Evolutionary conservation across 2,797 vertebrate species (phyloP), one percentile per base, ranked within the genome.

Genomic region (Gymnothorax javanicus): DNA sequence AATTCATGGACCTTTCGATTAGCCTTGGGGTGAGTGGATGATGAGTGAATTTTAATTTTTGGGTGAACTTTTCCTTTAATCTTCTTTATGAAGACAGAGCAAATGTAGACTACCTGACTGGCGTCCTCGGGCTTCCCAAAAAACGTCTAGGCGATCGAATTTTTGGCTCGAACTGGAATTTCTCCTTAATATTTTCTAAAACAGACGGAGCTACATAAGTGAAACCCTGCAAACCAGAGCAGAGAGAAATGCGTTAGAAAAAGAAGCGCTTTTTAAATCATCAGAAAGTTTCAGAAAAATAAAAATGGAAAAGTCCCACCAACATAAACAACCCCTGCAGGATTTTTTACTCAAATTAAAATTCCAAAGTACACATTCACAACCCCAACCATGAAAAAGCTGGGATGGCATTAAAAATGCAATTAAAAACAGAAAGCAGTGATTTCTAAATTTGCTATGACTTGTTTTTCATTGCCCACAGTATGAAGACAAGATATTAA

Each of bases 181-280:
- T 99, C 93, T 98, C 98, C 95, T 98, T 99, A 86, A 98, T 96
- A 0, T 98, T 99, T 96, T 99, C 98, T 90, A 99, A 97, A 95
- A 99, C 98, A 92, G 98, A 99, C 85, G 98, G 98, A 93, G 98
- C 98, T 94, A 99, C 97, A 7, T 99, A 99, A 0, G 98, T 99
- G 92, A 99, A 99, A 92, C 98, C 98, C 98, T 99, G 93, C 43
- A 82, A 77, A 52, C 84, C 27, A n/a, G 27, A 1, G 77, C 57
- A 85, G 59, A 87, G 56, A 62, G 56, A 92, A 94, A 77, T 86
- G 15, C 84, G 58, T 90, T 83, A 88, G 91, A 84, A 7, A 17
- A 62, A 69, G 5, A 5, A 92, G 9, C 7, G 6, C 9, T 60
- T 11, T 11, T 60, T 60, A 69, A 69, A 69, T 27, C 67, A 69